Percentiles rank a stretch among this genome's conserved stretches.
phyloP scores from a whole-genome alignment of 1,140 invertebrate species.

The Diabrotica undecimpunctata region DNA sequence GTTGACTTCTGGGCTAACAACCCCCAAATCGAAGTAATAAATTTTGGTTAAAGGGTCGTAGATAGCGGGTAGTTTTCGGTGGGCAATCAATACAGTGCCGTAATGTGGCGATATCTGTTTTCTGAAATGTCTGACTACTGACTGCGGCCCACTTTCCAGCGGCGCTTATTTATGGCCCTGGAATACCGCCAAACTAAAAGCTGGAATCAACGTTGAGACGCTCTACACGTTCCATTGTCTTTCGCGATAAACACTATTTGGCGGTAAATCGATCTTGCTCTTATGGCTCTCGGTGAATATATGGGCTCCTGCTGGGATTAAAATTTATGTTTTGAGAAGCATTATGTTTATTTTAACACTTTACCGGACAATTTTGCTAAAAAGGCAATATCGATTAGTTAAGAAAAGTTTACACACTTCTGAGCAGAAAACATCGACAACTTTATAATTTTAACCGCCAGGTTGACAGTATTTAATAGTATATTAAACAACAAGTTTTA shows the following conservation, averaged over 20 bases:
- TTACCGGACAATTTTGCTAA: too few species aligned
- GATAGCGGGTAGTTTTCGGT: constrained; percentile 27
- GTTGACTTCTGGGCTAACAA: constrained; percentile 13
- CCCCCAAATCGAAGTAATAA: constrained; percentile 23
- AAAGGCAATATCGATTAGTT: too few species aligned
- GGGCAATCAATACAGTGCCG: constrained; percentile 27
- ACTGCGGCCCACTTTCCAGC: constrained; percentile 19
- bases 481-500: too few species aligned
- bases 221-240: constrained; percentile 24
- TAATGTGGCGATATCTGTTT: constrained; percentile 31
- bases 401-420: too few species aligned
- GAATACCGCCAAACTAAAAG: constrained; percentile 21
- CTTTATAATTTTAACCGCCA: too few species aligned
- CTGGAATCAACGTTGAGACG: constrained; percentile 20
- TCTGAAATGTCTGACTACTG: constrained; percentile 26
- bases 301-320: too few species aligned
- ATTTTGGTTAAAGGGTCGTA: constrained; percentile 24
- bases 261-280: background rate
- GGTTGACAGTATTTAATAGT: too few species aligned
- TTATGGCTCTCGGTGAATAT: too few species aligned
- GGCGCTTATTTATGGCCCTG: constrained; percentile 24
- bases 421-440: too few species aligned
- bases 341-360: too few species aligned
- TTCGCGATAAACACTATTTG: constrained; percentile 21
- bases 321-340: too few species aligned